These are phyloP conservation scores for Blennius ocellaris DNA, from an alignment of 2,113 vertebrate species.

Conservation along the genomic window DNA sequence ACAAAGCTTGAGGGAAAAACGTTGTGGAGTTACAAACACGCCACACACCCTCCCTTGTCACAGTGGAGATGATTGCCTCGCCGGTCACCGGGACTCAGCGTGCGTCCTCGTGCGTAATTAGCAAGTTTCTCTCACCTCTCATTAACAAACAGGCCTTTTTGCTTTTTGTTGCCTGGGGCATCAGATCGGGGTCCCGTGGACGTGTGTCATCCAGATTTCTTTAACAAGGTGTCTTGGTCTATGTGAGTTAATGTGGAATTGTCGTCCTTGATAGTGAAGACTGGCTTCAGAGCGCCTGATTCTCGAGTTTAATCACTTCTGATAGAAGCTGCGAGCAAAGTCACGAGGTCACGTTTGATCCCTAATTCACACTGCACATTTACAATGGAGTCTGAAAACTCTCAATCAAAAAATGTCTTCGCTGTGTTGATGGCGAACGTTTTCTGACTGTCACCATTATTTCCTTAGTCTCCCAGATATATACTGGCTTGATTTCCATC, in stretches of 20 bases:
- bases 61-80: background rate
- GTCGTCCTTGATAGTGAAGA: constrained; percentile 9
- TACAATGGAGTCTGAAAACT: background rate
- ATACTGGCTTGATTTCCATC: constrained; percentile 9
- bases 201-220: constrained; percentile 27
- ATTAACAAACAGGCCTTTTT: constrained; percentile 32
- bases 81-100: constrained; percentile 14
- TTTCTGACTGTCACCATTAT: background rate
- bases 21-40: too few species aligned
- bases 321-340: constrained; percentile 31
- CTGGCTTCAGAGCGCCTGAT: constrained; percentile 7
- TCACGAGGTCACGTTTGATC: constrained; percentile 32
- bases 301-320: constrained; percentile 21
- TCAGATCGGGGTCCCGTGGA: constrained; percentile 16
- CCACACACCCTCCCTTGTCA: too few species aligned
- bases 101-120: constrained; percentile 34
- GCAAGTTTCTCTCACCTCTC: constrained; percentile 5
- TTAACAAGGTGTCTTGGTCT: constrained; percentile 28
- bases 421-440: too few species aligned
- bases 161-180: constrained; percentile 36
- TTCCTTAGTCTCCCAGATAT: background rate
- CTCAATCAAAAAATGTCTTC: background rate
- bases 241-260: constrained; percentile 47
- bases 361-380: constrained; percentile 23
- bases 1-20: background rate